A percentile compares a stretch with the other conserved stretches of the same genome.
These are phyloP conservation scores for Venusia cambrica DNA, from an alignment of 2,888 invertebrate genomes.

Conservation along the genomic window DNA sequence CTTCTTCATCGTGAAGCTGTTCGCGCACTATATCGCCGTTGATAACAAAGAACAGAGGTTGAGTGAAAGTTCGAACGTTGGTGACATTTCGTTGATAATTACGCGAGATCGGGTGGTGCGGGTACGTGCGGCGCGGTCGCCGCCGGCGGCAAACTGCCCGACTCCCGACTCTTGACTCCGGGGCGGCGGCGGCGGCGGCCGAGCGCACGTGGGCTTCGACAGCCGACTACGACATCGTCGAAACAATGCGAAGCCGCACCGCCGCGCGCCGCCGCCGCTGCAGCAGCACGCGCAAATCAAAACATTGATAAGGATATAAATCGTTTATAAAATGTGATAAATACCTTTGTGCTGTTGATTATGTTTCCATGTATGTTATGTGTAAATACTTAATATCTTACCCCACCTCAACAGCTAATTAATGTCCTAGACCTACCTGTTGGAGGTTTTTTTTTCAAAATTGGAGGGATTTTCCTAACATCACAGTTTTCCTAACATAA, in stretches of 20 bases:
- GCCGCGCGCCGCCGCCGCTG: conserved; percentile 2
- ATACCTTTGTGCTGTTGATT: too few relatives aligned
- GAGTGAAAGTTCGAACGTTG: conserved; percentile 38
- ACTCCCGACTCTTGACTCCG: conserved; percentile 5
- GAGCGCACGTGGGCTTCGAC: conserved; percentile 55
- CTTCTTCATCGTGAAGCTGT: conserved; percentile 56
- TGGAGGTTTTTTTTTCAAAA: too few relatives aligned
- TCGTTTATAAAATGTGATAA: too few relatives aligned
- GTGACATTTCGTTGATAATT: conserved; percentile 54
- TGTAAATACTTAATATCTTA: too few relatives aligned
- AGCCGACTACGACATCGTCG: conserved; percentile 46
- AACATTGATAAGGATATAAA: conserved; percentile 15
- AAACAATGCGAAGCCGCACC: conserved; percentile 46
- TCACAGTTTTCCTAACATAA: too few relatives aligned
- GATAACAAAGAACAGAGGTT: conserved; percentile 34
- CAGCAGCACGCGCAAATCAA: too few relatives aligned
- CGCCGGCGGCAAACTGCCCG: conserved; percentile 61
- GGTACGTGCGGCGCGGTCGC: conserved; percentile 48
- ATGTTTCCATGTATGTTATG: too few relatives aligned
- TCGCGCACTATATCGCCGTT: conserved; percentile 41
- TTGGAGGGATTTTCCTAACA: too few relatives aligned
- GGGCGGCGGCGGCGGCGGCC: conserved; percentile 35
- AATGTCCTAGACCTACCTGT: too few relatives aligned
- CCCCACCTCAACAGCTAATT: too few relatives aligned
- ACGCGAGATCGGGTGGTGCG: conserved; percentile 31